These are phyloP conservation scores for Parauchenoglanis ngamensis DNA, from an alignment of 2,797 vertebrate species.

Conservation along the genomic window DNA sequence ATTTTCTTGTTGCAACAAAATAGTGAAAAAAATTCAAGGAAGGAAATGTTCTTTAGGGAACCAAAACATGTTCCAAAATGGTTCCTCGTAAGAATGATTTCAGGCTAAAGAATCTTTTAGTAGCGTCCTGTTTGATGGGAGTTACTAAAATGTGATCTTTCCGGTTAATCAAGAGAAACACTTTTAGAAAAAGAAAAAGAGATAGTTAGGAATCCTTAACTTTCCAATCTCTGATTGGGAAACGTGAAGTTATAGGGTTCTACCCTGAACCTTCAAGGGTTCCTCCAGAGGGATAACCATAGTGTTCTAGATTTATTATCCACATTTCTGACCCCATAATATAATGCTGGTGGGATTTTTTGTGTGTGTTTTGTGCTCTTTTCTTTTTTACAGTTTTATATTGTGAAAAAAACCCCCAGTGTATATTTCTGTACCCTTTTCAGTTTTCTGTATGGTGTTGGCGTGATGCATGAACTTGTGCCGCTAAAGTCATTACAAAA, in stretches of 20 bases:
- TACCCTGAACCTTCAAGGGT: neutral
- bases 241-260: neutral
- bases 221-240: neutral
- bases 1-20: neutral
- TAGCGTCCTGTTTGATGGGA: neutral
- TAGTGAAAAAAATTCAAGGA: neutral
- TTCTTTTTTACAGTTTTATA: slow-evolving; percentile 7
- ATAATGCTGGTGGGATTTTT: neutral
- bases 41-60: neutral
- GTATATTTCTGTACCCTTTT: slow-evolving; percentile 9
- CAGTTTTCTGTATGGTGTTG: slow-evolving; percentile 56
- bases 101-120: neutral
- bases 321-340: neutral
- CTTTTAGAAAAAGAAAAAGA: neutral
- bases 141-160: neutral
- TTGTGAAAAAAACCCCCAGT: neutral
- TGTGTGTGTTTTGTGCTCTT: slow-evolving; percentile 43
- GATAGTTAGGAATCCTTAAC: neutral
- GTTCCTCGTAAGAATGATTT: neutral
- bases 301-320: neutral
- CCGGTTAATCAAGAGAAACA: neutral
- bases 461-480: slow-evolving; percentile 64
- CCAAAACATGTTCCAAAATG: neutral
- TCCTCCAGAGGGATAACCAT: neutral
- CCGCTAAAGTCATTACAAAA: neutral